Percentiles rank a stretch among this genome's conserved stretches.
Conservation (phyloP, 2,797 vertebrate genomes). For the Lagocephalus sceleratus region DNA sequence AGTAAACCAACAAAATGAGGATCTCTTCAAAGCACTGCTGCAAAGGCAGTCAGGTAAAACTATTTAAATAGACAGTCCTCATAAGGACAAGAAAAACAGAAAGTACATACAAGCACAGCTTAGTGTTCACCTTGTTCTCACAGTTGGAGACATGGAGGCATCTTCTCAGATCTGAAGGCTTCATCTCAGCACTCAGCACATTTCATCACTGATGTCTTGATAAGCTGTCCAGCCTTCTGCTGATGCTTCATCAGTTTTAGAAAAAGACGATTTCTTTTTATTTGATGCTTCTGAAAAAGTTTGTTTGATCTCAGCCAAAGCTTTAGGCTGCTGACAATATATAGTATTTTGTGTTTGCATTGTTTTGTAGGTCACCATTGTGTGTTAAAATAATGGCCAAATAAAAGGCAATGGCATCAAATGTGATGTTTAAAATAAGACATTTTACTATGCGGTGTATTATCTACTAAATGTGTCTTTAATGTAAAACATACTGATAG, state of each 20-base stretch:
- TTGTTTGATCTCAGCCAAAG: constrained; percentile 12
- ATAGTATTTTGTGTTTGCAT: neutral
- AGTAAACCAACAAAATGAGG: constrained; percentile 20
- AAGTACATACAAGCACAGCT: constrained; percentile 9
- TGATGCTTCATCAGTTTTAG: constrained; percentile 36
- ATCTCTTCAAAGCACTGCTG: constrained; percentile 19
- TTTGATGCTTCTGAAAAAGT: constrained; percentile 10
- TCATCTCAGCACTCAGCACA: constrained; percentile 57
- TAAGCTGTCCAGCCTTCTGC: constrained; percentile 46
- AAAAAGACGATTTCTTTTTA: constrained; percentile 20
- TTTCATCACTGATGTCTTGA: constrained; percentile 52
- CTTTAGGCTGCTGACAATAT: constrained; percentile 12
- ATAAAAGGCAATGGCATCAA: constrained; percentile 1
- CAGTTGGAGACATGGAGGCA: constrained; percentile 36
- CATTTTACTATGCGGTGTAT: neutral
- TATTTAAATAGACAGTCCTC: constrained; percentile 31
- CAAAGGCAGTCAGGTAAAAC: constrained; percentile 33
- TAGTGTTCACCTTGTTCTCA: constrained; percentile 57
- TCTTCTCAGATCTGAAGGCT: constrained; percentile 46
- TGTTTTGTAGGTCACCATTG: constrained; percentile 4
- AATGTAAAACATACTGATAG: too few species aligned
- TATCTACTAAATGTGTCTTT: too few species aligned
- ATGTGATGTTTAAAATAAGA: neutral
- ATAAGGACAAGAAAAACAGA: constrained; percentile 19
- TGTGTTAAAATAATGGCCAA: neutral